phyloP scores from a whole-genome alignment of 2,888 invertebrate genomes.

The Ganaspis brasiliensis region DNA sequence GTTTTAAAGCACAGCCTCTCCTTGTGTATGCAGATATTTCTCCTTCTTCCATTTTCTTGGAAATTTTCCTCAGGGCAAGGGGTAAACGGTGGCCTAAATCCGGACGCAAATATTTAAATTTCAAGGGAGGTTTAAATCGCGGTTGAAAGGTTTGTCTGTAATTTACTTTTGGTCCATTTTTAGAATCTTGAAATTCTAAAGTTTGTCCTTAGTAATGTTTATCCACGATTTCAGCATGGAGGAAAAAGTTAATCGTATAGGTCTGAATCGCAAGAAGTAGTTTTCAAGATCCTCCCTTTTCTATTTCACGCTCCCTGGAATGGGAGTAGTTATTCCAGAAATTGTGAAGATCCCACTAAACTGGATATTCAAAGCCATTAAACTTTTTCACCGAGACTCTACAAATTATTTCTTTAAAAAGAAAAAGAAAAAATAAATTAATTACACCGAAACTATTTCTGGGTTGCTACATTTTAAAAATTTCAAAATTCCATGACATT shows the following conservation, averaged over 20 bases:
- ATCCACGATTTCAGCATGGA: conserved; percentile 2
- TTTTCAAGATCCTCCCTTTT: conserved; percentile 24
- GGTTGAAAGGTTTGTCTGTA: conserved; percentile 13
- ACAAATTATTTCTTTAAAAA: conserved; percentile 12
- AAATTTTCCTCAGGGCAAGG: not conserved
- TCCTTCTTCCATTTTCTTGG: not conserved
- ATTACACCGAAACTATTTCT: not conserved
- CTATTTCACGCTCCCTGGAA: conserved; percentile 12
- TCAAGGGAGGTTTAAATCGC: conserved; percentile 6
- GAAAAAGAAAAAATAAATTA: not conserved
- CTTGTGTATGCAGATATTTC: not conserved
- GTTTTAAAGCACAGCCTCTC: not conserved
- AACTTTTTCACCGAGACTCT: not conserved
- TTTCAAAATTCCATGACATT: too few relatives aligned
- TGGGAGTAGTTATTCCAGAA: conserved; percentile 1
- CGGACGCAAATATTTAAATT: conserved; percentile 29
- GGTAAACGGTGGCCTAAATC: conserved; percentile 28
- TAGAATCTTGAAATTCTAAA: not conserved
- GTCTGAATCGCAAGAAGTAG: conserved; percentile 20
- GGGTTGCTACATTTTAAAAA: too few relatives aligned
- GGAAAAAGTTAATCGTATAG: conserved; percentile 5
- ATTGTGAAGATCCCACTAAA: not conserved
- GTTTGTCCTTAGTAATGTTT: conserved; percentile 20
- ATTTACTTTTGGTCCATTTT: conserved; percentile 9
- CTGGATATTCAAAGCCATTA: conserved; percentile 23